Percentiles rank a stretch among this genome's conserved stretches.
These are phyloP conservation scores for Amazona ochrocephala DNA, from an alignment of 2,797 vertebrate species.

Conservation along the genomic window DNA sequence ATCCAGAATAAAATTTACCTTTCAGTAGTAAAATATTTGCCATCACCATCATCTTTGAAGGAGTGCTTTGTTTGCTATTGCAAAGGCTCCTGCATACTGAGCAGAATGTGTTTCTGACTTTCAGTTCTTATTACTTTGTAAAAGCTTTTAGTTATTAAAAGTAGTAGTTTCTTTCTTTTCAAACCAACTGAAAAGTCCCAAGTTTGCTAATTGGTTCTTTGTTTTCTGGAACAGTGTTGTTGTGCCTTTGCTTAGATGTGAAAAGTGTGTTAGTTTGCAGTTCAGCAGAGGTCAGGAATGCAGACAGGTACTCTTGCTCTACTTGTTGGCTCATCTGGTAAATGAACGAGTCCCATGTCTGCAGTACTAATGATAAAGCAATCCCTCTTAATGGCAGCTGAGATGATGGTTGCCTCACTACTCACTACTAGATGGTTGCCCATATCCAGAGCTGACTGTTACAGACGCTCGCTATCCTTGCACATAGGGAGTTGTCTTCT, in stretches of 20 bases:
- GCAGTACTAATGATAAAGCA: not conserved
- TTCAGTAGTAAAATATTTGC: constrained; percentile 3
- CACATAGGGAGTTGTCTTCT: not conserved
- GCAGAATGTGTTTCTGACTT: not conserved
- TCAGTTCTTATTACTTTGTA: not conserved
- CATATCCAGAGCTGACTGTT: not conserved
- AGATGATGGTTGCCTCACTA: not conserved
- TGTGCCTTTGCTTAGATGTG: not conserved
- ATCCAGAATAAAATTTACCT: not conserved
- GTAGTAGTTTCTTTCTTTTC: not conserved
- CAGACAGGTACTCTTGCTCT: not conserved
- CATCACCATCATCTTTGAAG: not conserved
- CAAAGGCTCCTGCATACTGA: not conserved
- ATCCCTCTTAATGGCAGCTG: not conserved
- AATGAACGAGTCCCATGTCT: not conserved
- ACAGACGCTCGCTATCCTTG: not conserved
- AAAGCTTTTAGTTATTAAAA: not conserved
- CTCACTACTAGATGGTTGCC: not conserved
- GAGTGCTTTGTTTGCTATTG: not conserved
- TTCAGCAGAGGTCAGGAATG: not conserved
- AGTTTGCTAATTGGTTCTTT: not conserved
- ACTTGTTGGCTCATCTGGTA: not conserved
- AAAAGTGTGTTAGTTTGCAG: not conserved
- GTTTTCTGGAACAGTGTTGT: not conserved
- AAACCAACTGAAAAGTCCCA: not conserved